Base-by-base conservation (phyloP, 1,140 invertebrate genomes). In the Aphelinus atriplicis region DNA sequence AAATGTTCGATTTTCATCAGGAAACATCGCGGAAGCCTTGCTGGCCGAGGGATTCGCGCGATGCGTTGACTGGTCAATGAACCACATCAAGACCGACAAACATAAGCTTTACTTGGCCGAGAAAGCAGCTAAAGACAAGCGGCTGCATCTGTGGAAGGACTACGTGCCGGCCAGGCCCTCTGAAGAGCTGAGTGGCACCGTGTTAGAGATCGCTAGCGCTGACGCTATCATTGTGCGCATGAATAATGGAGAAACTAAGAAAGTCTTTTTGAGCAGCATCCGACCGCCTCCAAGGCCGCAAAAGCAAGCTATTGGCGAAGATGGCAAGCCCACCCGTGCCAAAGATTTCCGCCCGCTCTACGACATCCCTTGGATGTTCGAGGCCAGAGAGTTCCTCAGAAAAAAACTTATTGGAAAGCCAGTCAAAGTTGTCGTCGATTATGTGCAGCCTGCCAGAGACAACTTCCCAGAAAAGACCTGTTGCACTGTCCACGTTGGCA, bases 41-140 rank as follows among this genome's bases (percentile, higher is more conserved):
- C 84, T 99, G 65, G 92, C 86, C 64, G 95, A 98, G 88, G 98
- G 98, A 45, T 96, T 98, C 82, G 98, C 97, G 0, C 93, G 93
- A 83, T 99, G 97, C 84, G 96, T 99, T n/a, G 97, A 99, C 84
- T 98, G 97, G 97, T 97, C 96, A 6, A 94, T 99, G 86, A 94
- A 92, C 47, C 93, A 94, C 55, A 95, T 97, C 81, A 95, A 95
- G 84, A 89, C 91, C 64, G 92, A 96, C 64, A 91, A 94, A 46
- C 94, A 97, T 51, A 95, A 95, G 82, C 89, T 98, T 3, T 86
- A 87, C 88, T 96, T 86, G 89, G 92, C 81, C 92, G 97, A 76
- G 94, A 99, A 89, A 92, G 92, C 84, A 78, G 98, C 98, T 0
- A 99, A 98, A 88, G 95, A 97, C 56, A 94, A 94, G 53, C 93